Base-by-base conservation (phyloP, 2,797 vertebrate species). In the Tarsius wallacei region DNA sequence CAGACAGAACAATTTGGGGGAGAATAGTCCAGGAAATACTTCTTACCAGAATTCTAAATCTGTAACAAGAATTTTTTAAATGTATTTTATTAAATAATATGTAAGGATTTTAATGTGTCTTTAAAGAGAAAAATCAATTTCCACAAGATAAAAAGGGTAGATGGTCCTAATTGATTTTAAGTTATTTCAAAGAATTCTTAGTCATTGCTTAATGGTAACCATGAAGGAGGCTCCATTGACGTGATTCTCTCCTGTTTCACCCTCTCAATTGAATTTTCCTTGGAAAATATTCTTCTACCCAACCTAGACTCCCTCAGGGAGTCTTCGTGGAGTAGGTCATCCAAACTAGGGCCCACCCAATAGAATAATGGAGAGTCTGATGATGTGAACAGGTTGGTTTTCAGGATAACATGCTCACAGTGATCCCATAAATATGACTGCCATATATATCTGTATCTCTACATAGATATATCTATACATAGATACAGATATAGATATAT, bases 231-330 rank as follows among this genome's bases (percentile, higher is more conserved):
- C 51, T 97, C 84, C 94, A 93, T 64, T 93, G 90, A 97, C 70
- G 94, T 74, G 87, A 92, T 80, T 96, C 81, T 98, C 94, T 98
- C 93, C 70, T 95, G 84, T 97, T 98, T 97, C 93, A 96, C 93
- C 85, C 33, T 93, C 36, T 96, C 92, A 97, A 98, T 96, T 97
- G 93, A 98, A 98, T 98, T 97, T 96, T 95, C 87, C 71, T 94
- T 95, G 68, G 82, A 98, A 98, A 98, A 98, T 97, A 97, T 93
- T 86, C 96, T 68, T 92, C 57, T 90, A 76, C 93, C 73, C 89
- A 98, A 95, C 78, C 82, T 96, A 94, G 76, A 96, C 90, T 97
- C 97, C 97, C 97, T 97, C 49, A 77, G 97, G 97, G 97, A 98
- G 97, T 96, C 89, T 97, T 96, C 97, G 88, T 87, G 94, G 22